Base-by-base conservation (phyloP, 2,797 vertebrate genomes). In the Meriones psammophilus region DNA sequence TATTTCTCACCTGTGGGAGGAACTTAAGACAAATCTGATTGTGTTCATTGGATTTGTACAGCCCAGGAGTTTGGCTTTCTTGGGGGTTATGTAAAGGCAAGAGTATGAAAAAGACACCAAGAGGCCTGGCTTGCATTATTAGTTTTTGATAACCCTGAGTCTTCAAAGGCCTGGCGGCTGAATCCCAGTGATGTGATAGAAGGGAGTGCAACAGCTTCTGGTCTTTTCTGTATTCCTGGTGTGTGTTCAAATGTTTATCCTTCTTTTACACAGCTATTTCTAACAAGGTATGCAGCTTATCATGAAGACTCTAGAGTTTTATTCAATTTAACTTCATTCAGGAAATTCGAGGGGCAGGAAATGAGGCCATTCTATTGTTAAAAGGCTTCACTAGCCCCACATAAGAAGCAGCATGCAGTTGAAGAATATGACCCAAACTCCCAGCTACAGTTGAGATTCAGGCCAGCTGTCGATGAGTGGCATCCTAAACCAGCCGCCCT, bases 241-340 rank as follows among this genome's bases (percentile, higher is more conserved):
- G 36, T 10, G 89, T 69, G 30, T 88, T 30, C 92, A 71, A 81
- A 79, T 42, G 4, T 96, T 87, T 62, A 2, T 42, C 9, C 60
- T 36, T 58, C 7, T 77, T 96, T 89, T 96, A 80, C n/a, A 94
- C 66, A 62, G 46, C 66, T 46, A 66, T 54, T 89, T 95, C 50
- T 94, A 77, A 71, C 28, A 89, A 96, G 60, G 13, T 36, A 85
- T 78, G 62, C 17, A 50, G 80, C 64, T 92, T 77, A 50, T 2
- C 76, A 56, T 54, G 83, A 76, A 94, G 33, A 80, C 2, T 74
- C 28, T 76, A 58, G 64, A 84, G 88, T 36, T 94, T 73, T 81
- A 60, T 54, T 50, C 78, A 92, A 58, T 14, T 80, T 60, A 91
- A 28, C 66, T 36, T 62, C 54, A 33, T 76, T 89, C 56, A 22